Conservation (phyloP, 2,888 invertebrate species). For the Parascotia fuliginaria region DNA sequence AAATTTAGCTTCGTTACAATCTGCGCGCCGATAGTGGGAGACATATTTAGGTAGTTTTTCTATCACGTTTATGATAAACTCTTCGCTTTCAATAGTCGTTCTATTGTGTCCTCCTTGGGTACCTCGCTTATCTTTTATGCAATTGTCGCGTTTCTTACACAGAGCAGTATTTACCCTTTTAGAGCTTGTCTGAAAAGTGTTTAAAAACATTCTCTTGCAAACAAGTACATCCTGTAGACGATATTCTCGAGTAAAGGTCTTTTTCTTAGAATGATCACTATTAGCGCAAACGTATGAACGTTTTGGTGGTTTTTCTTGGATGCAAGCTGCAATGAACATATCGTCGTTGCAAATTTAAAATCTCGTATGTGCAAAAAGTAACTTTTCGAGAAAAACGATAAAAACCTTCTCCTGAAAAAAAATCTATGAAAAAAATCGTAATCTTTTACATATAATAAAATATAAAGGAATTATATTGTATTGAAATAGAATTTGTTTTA, state of each 20-base stretch:
- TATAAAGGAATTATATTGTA: no score
- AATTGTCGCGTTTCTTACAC: constrained; percentile 13
- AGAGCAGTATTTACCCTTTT: constrained; percentile 17
- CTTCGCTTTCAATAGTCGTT: constrained; percentile 7
- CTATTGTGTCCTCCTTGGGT: background rate
- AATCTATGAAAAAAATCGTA: no score
- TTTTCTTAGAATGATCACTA: constrained; percentile 15
- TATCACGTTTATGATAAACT: no score
- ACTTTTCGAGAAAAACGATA: no score
- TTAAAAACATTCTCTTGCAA: constrained; percentile 17
- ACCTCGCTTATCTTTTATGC: constrained; percentile 17
- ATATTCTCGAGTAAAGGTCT: constrained; percentile 17
- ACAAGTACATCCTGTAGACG: constrained; percentile 17
- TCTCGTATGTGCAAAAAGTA: no score
- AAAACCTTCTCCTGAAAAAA: no score
- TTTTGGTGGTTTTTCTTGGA: constrained; percentile 10
- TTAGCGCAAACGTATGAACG: constrained; percentile 13
- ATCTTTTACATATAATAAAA: no score
- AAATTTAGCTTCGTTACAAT: no score
- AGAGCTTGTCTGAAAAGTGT: constrained; percentile 16
- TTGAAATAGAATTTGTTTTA: no score
- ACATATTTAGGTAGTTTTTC: no score
- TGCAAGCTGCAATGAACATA: constrained; percentile 16
- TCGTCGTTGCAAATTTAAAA: no score
- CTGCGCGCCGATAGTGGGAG: no score